phyloP scores from a whole-genome alignment of 2,797 vertebrate species.

The Okamejei kenojei region DNA sequence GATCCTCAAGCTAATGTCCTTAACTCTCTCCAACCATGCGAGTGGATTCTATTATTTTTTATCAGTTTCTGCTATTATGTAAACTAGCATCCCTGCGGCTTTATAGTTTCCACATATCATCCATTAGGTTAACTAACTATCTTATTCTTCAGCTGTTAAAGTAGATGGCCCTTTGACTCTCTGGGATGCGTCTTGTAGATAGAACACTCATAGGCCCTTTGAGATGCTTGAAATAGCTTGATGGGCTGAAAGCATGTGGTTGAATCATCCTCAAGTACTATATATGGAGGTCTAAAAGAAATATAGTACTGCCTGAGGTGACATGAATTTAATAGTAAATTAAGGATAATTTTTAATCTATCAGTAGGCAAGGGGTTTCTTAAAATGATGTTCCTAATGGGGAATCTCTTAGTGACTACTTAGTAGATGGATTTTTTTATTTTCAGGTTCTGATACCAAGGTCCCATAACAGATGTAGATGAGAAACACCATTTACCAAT shows the following conservation, averaged over 20 bases:
- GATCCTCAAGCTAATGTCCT: not conserved
- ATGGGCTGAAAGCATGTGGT: not conserved
- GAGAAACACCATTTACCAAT: not conserved
- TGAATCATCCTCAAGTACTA: not conserved
- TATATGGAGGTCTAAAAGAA: not conserved
- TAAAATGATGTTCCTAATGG: not conserved
- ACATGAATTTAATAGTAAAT: not conserved
- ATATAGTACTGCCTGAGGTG: not conserved
- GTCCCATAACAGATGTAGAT: not conserved
- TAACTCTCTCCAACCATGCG: not conserved
- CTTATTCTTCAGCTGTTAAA: not conserved
- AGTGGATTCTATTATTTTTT: not conserved
- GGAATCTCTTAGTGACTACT: not conserved
- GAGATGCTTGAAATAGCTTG: constrained; percentile 15
- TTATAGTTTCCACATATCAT: not conserved
- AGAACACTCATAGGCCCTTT: not conserved
- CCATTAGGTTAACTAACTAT: not conserved
- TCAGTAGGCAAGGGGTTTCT: not conserved
- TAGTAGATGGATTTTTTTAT: not conserved
- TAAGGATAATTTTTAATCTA: not conserved
- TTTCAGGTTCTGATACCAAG: not conserved
- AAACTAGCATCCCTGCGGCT: not conserved
- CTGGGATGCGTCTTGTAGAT: not conserved
- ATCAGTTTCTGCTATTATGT: not conserved
- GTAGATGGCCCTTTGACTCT: not conserved